phyloP scores from a whole-genome alignment of 2,113 vertebrate genomes.

The Perca flavescens region DNA sequence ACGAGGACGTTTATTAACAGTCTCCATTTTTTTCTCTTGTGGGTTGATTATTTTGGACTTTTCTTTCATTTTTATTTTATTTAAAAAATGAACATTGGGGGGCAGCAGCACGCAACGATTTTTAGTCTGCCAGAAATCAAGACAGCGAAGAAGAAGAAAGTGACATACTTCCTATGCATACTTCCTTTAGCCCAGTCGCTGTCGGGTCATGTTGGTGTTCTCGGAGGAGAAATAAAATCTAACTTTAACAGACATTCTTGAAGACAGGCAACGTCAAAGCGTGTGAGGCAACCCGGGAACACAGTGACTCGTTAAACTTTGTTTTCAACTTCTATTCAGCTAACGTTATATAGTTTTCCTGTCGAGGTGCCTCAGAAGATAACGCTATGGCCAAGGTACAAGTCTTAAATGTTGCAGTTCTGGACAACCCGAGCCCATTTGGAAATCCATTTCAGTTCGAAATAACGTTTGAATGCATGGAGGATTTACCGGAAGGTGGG shows the following conservation, averaged over 20 bases:
- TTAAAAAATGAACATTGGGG: conserved; percentile 1
- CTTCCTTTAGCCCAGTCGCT: conserved; percentile 37
- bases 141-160: conserved; percentile 36
- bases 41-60: background rate
- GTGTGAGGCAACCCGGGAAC: background rate
- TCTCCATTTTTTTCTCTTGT: background rate
- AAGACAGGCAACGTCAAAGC: background rate
- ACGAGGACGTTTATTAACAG: too few species aligned
- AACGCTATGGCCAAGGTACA: conserved; percentile 91
- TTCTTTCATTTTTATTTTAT: background rate
- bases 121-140: background rate
- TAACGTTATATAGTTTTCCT: background rate
- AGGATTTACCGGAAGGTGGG: conserved; percentile 91
- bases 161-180: conserved; percentile 70
- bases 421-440: conserved; percentile 93
- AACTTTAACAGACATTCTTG: background rate
- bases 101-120: conserved; percentile 1
- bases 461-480: conserved; percentile 94
- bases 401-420: conserved; percentile 90
- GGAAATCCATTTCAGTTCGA: conserved; percentile 94
- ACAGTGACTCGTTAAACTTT: background rate
- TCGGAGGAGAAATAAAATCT: background rate
- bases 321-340: background rate
- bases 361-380: background rate
- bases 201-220: conserved; percentile 4